Conservation (phyloP, 2,797 vertebrate species). For the Sylvia borin region DNA sequence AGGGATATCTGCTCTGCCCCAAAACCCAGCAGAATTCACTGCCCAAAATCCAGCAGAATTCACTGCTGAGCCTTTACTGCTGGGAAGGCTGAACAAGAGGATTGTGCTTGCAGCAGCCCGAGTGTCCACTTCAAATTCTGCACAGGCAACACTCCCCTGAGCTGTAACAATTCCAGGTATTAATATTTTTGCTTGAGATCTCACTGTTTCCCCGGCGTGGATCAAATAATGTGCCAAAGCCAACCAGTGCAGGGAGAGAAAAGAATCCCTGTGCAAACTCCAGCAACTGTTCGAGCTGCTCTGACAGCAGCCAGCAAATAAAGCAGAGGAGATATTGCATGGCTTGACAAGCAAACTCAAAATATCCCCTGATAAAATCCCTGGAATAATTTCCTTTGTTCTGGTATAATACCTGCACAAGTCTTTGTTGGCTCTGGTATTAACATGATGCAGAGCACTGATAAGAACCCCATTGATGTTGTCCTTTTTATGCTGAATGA, state of each 20-base stretch:
- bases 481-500: not conserved
- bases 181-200: not conserved
- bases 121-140: fast-evolving
- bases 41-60: not conserved
- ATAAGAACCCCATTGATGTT: not conserved
- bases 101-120: not conserved
- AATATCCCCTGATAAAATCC: not conserved
- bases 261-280: not conserved
- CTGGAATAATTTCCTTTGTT: not conserved
- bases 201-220: not conserved
- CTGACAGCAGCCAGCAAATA: not conserved
- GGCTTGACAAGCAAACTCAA: not conserved
- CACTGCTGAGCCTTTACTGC: not conserved
- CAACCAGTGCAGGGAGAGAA: not conserved
- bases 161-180: not conserved
- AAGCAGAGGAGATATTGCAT: not conserved
- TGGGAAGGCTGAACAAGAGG: not conserved
- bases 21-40: not conserved
- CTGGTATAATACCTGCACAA: not conserved
- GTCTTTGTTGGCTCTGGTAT: not conserved
- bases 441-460: not conserved
- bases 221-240: not conserved
- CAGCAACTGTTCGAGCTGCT: not conserved
- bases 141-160: fast-evolving
- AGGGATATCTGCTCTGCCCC: not conserved